Conservation (phyloP, 1,140 invertebrate genomes). For the Oryzaephilus surinamensis region DNA sequence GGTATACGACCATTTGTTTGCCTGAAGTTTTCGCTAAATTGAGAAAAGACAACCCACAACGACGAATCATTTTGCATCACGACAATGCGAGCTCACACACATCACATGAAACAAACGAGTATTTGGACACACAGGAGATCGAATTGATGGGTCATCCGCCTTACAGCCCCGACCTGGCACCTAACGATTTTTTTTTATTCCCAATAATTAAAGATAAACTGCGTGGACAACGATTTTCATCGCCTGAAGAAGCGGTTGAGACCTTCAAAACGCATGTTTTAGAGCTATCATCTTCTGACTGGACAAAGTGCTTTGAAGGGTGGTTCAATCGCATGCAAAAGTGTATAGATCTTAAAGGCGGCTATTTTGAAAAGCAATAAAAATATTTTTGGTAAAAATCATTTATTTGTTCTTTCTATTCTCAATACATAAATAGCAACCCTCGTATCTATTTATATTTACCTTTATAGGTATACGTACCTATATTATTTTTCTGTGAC, state of each 20-base stretch:
- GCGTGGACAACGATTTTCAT: constrained; percentile 22
- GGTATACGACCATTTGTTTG: too few relatives aligned
- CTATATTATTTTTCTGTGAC: too few relatives aligned
- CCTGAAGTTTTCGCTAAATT: too few relatives aligned
- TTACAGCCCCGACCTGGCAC: too few relatives aligned
- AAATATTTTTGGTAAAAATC: constrained; percentile 10
- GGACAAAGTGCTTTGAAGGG: constrained; percentile 27
- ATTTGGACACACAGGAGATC: too few relatives aligned
- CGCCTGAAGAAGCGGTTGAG: constrained; percentile 22
- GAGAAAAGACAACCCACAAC: too few relatives aligned
- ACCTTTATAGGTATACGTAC: too few relatives aligned
- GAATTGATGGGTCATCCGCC: too few relatives aligned
- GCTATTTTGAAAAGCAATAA: constrained; percentile 24
- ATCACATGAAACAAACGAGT: too few relatives aligned
- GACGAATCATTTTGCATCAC: too few relatives aligned
- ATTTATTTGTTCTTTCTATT: constrained; percentile 12
- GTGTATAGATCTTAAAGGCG: constrained; percentile 16
- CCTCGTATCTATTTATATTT: too few relatives aligned
- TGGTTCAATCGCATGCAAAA: constrained; percentile 21
- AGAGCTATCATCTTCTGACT: constrained; percentile 24
- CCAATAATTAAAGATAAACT: constrained; percentile 25
- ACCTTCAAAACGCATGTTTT: constrained; percentile 30
- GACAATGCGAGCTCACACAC: too few relatives aligned
- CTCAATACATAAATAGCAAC: constrained; percentile 10
- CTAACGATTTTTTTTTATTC: constrained; percentile 25